Conservation (phyloP, 53 echinoderm and acorn worm genomes). For the Glandiceps talaboti region DNA sequence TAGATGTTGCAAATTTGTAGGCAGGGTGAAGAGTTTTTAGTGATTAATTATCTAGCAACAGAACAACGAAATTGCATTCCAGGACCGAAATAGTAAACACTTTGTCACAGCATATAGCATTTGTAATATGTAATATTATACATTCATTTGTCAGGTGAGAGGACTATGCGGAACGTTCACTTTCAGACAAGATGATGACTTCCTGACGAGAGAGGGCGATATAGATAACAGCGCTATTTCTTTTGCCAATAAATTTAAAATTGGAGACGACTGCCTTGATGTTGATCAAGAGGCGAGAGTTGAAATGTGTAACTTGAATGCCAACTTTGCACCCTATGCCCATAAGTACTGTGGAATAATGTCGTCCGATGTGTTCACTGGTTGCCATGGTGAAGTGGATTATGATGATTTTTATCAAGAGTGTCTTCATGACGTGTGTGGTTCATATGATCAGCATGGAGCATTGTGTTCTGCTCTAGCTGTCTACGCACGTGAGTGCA, state of each 20-base stretch:
- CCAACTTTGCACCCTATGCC: too few species aligned
- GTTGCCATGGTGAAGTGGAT: conserved; percentile 66
- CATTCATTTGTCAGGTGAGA: conserved; percentile 49
- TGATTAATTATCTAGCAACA: too few species aligned
- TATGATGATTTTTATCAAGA: conserved; percentile 58
- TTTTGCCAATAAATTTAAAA: conserved; percentile 63
- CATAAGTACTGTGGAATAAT: too few species aligned
- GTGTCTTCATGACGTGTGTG: conserved; percentile 77
- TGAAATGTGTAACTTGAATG: conserved; percentile 57
- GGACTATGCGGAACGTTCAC: conserved; percentile 83
- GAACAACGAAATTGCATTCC: too few species aligned
- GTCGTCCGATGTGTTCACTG: conserved; percentile 44
- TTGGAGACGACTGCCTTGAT: conserved; percentile 50
- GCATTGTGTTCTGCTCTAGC: conserved; percentile 66
- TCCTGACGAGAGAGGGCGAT: conserved; percentile 75
- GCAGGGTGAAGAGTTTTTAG: too few species aligned
- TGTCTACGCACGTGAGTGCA: conserved; percentile 64
- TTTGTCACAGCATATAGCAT: too few species aligned
- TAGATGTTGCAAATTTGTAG: too few species aligned
- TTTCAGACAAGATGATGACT: conserved; percentile 81
- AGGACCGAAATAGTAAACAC: too few species aligned
- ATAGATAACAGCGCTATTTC: conserved; percentile 42
- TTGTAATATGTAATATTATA: too few species aligned
- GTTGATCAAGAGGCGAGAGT: conserved; percentile 18
- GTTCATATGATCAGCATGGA: conserved; percentile 21